Percentiles rank a stretch among this genome's conserved stretches.
phyloP scores from a whole-genome alignment of 1,140 invertebrate species.

The Thalassaphorura encarpata region DNA sequence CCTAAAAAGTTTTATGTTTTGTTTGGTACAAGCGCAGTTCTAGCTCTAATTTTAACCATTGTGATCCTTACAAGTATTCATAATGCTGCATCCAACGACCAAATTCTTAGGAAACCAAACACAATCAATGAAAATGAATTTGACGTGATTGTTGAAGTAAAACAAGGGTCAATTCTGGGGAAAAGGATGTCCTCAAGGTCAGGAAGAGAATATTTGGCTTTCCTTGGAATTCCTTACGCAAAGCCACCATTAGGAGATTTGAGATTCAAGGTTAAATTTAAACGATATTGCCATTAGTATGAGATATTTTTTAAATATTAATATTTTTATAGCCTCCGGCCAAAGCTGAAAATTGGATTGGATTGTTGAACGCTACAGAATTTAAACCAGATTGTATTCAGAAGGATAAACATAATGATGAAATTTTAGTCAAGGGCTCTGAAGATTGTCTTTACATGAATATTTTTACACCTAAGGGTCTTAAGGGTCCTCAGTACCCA shows the following conservation, averaged over 20 bases:
- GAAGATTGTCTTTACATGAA: conserved; percentile 50
- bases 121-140: too few relatives aligned
- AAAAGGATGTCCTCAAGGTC: background rate
- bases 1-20: too few relatives aligned
- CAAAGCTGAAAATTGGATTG: background rate
- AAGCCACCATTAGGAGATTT: conserved; percentile 43
- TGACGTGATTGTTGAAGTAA: background rate
- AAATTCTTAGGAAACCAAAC: too few relatives aligned
- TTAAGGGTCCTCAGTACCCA: background rate
- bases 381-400: background rate
- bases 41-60: too few relatives aligned
- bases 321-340: too few relatives aligned
- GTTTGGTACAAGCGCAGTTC: too few relatives aligned
- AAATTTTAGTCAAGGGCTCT: background rate
- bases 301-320: background rate
- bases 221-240: conserved; percentile 44
- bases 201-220: conserved; percentile 28
- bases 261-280: conserved; percentile 37
- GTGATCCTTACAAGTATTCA: too few relatives aligned
- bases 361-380: background rate
- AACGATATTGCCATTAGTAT: background rate
- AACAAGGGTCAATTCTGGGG: background rate
- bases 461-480: conserved; percentile 43
- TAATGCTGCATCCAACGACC: too few relatives aligned
- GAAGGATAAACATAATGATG: background rate